Conservation (phyloP, 1,140 invertebrate genomes). For the Heterodera carotae region DNA sequence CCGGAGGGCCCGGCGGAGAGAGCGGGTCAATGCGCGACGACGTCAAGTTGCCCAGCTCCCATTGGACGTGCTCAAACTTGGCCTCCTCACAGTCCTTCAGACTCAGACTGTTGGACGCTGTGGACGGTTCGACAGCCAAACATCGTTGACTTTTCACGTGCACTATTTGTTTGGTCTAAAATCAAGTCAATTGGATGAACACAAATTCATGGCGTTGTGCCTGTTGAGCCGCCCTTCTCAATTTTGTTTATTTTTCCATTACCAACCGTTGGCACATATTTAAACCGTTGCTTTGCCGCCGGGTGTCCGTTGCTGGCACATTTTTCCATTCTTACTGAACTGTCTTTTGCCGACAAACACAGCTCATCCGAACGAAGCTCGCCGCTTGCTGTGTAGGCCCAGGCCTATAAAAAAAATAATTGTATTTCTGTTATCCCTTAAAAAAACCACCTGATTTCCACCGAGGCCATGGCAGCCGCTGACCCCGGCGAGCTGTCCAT, state of each 20-base stretch:
- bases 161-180: slow-evolving; percentile 35
- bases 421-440: neutral
- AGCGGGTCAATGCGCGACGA: neutral
- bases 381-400: slow-evolving; percentile 46
- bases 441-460: slow-evolving; percentile 46
- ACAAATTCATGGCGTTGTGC: too few relatives aligned
- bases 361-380: slow-evolving; percentile 55
- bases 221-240: too few relatives aligned
- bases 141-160: slow-evolving; percentile 32
- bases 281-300: slow-evolving; percentile 35
- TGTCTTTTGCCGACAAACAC: slow-evolving; percentile 36
- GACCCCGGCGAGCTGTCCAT: slow-evolving; percentile 48
- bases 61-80: slow-evolving; percentile 15
- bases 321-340: slow-evolving; percentile 46
- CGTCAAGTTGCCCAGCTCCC: slow-evolving; percentile 4
- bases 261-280: slow-evolving; percentile 38
- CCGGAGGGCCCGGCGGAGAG: neutral
- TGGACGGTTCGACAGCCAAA: slow-evolving; percentile 10
- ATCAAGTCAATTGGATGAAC: slow-evolving; percentile 6
- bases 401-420: slow-evolving; percentile 36
- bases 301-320: slow-evolving; percentile 40
- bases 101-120: neutral
- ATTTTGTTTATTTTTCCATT: too few relatives aligned
- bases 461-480: slow-evolving; percentile 51
- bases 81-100: neutral